phyloP scores from a whole-genome alignment of 2,113 vertebrate species.

The Leptosomus discolor region DNA sequence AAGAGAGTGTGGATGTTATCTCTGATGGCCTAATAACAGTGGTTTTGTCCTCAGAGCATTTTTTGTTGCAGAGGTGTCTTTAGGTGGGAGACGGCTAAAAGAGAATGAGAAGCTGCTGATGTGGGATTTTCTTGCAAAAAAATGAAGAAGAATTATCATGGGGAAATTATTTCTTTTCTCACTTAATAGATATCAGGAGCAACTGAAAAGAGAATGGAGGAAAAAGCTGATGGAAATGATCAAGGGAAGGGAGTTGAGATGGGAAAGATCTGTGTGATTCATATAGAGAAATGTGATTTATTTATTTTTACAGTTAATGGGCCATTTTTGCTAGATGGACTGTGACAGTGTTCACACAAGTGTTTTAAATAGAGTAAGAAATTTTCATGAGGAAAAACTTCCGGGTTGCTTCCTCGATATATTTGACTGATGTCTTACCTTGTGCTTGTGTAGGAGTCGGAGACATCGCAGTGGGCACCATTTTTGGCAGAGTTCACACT shows the following conservation, averaged over 20 bases:
- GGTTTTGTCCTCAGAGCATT: background rate
- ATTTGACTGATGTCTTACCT: background rate
- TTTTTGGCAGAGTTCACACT: background rate
- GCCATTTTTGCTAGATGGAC: background rate
- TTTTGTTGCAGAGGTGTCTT: background rate
- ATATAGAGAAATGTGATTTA: background rate
- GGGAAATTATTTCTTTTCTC: background rate
- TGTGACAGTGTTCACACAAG: background rate
- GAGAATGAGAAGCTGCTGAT: background rate
- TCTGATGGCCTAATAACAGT: background rate
- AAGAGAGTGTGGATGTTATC: background rate
- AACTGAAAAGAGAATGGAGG: background rate
- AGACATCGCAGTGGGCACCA: accelerated
- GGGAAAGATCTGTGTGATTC: background rate
- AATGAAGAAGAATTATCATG: background rate
- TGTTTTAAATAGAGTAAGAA: background rate
- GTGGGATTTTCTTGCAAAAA: background rate
- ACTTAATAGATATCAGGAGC: accelerated
- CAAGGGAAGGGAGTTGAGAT: background rate
- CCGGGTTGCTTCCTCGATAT: background rate
- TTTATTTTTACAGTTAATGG: background rate
- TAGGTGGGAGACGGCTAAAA: background rate
- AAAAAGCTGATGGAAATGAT: background rate
- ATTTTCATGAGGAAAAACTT: background rate
- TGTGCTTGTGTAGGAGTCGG: background rate